Conservation (phyloP, 2,113 vertebrate genomes). For the Rhinichthys klamathensis region DNA sequence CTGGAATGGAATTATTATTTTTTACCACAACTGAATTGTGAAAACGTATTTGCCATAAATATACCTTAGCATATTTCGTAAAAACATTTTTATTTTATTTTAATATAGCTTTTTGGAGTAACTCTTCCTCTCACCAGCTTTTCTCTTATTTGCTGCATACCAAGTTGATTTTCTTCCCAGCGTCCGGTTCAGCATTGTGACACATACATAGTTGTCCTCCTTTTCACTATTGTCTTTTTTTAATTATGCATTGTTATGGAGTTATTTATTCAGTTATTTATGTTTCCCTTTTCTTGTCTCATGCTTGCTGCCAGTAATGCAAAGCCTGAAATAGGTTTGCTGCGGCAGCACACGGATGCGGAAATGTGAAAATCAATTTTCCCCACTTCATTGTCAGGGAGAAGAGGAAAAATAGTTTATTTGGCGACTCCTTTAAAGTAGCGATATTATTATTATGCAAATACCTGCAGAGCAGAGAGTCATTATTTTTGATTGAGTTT, state of each 20-base stretch:
- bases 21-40: background rate
- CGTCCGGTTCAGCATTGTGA: background rate
- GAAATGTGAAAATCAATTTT: conserved; percentile 50
- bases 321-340: conserved; percentile 39
- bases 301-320: conserved; percentile 20
- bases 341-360: background rate
- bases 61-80: background rate
- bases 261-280: conserved; percentile 24
- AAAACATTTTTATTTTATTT: too few relatives aligned
- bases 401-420: conserved; percentile 59
- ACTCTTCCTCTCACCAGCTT: background rate
- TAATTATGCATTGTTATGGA: conserved; percentile 20
- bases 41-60: background rate
- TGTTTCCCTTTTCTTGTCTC: background rate
- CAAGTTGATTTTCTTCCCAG: background rate
- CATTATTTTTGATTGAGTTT: conserved; percentile 67
- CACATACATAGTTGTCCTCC: background rate
- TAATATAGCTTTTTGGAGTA: background rate
- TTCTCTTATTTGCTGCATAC: background rate
- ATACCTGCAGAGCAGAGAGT: conserved; percentile 63
- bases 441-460: conserved; percentile 74
- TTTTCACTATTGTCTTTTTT: background rate
- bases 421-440: conserved; percentile 65
- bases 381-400: conserved; percentile 52
- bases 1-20: background rate